These are phyloP conservation scores for Sciurus carolinensis DNA, from an alignment of 2,797 vertebrate genomes.

Conservation along the genomic window DNA sequence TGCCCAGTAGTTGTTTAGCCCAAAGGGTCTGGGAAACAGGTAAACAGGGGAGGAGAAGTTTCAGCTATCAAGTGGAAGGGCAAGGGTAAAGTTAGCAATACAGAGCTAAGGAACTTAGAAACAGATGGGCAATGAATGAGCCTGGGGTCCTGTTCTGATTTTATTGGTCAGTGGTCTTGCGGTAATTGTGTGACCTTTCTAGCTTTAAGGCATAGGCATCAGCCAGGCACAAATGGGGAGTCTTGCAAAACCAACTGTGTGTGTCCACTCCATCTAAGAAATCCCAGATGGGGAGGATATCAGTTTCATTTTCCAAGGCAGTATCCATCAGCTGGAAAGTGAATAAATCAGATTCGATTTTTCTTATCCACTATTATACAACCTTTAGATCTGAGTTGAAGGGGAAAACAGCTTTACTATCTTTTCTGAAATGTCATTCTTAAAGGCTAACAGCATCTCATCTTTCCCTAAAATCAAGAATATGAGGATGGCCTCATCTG, in stretches of 20 bases:
- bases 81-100: background rate
- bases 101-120: background rate
- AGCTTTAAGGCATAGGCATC: background rate
- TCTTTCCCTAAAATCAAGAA: background rate
- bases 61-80: background rate
- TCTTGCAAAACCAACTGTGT: background rate
- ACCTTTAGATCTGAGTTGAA: slow-evolving; percentile 42
- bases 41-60: background rate
- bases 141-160: background rate
- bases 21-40: no score
- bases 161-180: background rate
- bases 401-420: slow-evolving; percentile 6
- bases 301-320: background rate
- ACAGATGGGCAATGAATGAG: background rate
- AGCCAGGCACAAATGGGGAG: background rate
- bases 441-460: background rate
- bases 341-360: background rate
- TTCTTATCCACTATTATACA: slow-evolving; percentile 5
- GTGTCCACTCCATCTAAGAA: background rate
- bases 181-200: background rate
- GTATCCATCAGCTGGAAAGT: background rate
- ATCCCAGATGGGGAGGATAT: background rate
- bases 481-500: background rate
- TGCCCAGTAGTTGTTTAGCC: background rate
- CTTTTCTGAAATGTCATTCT: slow-evolving; percentile 29